Evolutionary conservation across 2,797 vertebrate genomes (phyloP).

Genomic region (Galago senegalensis): DNA sequence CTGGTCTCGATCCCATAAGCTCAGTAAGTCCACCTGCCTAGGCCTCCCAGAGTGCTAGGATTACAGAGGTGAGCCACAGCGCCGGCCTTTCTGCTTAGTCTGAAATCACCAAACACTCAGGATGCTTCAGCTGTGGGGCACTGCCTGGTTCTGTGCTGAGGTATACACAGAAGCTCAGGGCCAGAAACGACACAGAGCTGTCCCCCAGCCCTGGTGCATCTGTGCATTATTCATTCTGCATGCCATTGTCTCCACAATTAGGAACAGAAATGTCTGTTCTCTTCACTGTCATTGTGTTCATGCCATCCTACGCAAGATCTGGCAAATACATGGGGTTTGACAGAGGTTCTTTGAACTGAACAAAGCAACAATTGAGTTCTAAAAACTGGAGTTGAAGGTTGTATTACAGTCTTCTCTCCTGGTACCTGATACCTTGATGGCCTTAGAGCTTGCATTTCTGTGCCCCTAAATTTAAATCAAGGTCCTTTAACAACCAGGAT

Average conservation of each 20-base stretch:
- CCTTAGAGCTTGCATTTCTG: conserved; percentile 1
- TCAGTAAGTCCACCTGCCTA: no score
- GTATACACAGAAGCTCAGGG: neutral
- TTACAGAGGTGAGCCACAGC: no score
- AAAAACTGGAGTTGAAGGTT: conserved; percentile 7
- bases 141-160: neutral
- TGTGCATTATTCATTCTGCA: conserved; percentile 54
- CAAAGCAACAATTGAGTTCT: conserved; percentile 9
- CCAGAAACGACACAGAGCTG: neutral
- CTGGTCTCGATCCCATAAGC: no score
- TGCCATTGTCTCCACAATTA: conserved; percentile 60
- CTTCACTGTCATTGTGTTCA: conserved; percentile 53
- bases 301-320: conserved; percentile 39
- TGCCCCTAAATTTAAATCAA: conserved; percentile 50
- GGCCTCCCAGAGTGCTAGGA: no score
- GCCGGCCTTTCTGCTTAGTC: no score
- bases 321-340: conserved; percentile 36
- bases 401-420: neutral
- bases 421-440: neutral
- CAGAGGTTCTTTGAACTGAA: conserved; percentile 46
- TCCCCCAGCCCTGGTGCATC: neutral
- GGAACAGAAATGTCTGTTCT: conserved; percentile 56
- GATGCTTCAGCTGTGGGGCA: neutral
- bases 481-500: neutral
- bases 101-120: neutral